Conservation (phyloP, 2,888 invertebrate species). For the Stenurella melanura region DNA sequence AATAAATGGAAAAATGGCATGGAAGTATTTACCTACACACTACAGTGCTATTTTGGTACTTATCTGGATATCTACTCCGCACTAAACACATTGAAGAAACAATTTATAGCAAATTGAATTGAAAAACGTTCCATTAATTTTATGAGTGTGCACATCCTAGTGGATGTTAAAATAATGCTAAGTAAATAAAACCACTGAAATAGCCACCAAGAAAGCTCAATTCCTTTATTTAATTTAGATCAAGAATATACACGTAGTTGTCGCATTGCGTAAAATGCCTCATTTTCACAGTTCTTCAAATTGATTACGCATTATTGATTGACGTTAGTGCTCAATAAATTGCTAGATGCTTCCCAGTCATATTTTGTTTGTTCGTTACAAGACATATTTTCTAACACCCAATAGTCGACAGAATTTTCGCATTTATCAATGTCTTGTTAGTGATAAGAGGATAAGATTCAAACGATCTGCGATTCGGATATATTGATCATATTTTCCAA, state of each 20-base stretch:
- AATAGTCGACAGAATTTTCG: no score
- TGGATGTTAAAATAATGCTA: not conserved
- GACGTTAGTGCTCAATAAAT: not conserved
- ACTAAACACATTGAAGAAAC: not conserved
- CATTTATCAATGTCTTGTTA: no score
- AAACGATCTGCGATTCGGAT: no score
- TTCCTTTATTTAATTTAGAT: not conserved
- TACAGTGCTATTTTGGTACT: not conserved
- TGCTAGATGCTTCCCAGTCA: not conserved
- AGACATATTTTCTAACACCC: no score
- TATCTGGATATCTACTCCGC: not conserved
- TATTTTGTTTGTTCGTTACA: not conserved
- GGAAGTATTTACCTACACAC: not conserved
- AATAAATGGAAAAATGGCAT: not conserved
- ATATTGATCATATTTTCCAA: no score
- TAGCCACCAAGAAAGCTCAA: not conserved
- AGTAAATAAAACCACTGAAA: not conserved
- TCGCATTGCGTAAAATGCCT: not conserved
- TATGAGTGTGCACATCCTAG: not conserved
- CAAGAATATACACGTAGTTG: not conserved
- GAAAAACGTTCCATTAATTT: not conserved
- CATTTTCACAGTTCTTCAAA: not conserved
- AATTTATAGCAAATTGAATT: not conserved
- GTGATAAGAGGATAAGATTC: no score
- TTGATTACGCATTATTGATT: not conserved